Evolutionary conservation across 2,113 vertebrate genomes (phyloP), one percentile per base, ranked within the genome.

Genomic region (Albula goreensis): DNA sequence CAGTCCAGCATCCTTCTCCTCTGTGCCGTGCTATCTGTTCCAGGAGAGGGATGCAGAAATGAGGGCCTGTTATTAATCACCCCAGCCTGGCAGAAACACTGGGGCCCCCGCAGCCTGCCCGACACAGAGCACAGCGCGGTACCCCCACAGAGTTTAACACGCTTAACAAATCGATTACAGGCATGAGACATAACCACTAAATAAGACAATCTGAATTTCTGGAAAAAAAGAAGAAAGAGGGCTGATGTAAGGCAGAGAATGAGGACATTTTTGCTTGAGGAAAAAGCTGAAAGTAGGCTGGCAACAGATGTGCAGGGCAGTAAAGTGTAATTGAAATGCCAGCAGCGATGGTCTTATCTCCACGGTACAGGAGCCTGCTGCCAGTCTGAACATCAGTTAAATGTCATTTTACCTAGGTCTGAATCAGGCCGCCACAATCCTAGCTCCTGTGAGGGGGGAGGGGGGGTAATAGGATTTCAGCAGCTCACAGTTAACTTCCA

Each of bases 261-360:
- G 87, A 94, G 94, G 92, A 93, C 92, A 92, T 91, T 93, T 95
- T 94, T 93, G 94, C 95, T 94, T 93, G 93, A 93, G 94, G 95
- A 93, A 87, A 89, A 93, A 93, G 94, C 93, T 93, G 93, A 96
- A 95, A 95, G 94, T 95, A 95, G 94, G 94, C 93, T 94, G 86
- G 93, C 95, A 94, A 95, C 95, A 95, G 95, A 96, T 96, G 95
- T 96, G 94, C 93, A 82, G 95, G 95, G 94, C 95, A 96, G 94
- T 95, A 95, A 95, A 95, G 94, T 95, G 95, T 96, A 96, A 96
- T 96, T 96, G 95, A 96, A 96, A 96, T 96, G 95, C 95, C 95
- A 96, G 94, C 95, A 96, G 95, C 95, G 93, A 95, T 95, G 95
- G 94, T 94, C 95, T 96, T 96, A 96, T 96, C 95, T 96, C 94